Conservation (phyloP, 2,113 vertebrate species). For the Macrotis lagotis region DNA sequence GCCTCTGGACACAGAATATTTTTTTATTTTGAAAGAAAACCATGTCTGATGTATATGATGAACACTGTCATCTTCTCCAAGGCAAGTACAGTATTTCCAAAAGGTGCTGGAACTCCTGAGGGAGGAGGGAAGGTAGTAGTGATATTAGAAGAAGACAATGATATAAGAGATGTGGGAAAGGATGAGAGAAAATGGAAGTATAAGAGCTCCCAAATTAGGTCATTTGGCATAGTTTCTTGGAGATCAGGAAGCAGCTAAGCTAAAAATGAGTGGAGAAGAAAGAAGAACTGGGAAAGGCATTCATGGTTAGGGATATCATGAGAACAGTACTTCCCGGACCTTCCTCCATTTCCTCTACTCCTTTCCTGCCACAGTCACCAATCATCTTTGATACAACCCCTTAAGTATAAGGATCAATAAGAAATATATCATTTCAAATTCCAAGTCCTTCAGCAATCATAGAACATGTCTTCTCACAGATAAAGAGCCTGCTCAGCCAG, state of each 20-base stretch:
- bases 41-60: neutral
- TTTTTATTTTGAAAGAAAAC: neutral
- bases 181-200: neutral
- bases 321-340: neutral
- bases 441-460: neutral
- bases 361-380: neutral
- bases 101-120: neutral
- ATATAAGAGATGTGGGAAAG: neutral
- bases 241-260: neutral
- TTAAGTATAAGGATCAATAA: neutral
- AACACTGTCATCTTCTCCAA: neutral
- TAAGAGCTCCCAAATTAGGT: neutral
- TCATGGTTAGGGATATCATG: neutral
- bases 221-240: neutral
- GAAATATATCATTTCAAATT: neutral
- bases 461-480: neutral
- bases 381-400: neutral
- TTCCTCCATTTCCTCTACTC: neutral
- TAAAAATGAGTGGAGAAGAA: neutral
- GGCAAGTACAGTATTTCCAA: neutral
- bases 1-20: too few relatives aligned
- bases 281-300: neutral
- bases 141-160: too few relatives aligned
- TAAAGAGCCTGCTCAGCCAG: neutral
- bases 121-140: neutral